phyloP scores from a whole-genome alignment of 2,888 invertebrate genomes.

The Eumerus sabulonum region DNA sequence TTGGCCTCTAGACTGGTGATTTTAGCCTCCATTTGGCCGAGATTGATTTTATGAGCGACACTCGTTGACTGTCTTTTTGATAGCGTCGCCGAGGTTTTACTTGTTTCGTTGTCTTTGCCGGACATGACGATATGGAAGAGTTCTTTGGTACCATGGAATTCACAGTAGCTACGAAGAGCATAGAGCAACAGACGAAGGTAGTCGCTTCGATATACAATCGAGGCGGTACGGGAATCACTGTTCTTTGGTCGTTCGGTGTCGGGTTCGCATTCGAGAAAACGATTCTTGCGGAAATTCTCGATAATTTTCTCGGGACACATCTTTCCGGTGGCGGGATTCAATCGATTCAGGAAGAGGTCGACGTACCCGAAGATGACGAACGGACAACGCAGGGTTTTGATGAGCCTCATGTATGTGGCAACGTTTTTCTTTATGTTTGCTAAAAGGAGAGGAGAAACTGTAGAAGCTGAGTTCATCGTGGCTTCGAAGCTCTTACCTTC shows the following conservation, averaged over 20 bases:
- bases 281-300: slow-evolving; percentile 73
- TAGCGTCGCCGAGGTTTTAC: slow-evolving; percentile 59
- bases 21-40: slow-evolving; percentile 70
- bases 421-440: slow-evolving; percentile 67
- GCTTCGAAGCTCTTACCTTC: slow-evolving; percentile 70
- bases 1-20: slow-evolving; percentile 66
- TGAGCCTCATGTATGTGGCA: slow-evolving; percentile 72
- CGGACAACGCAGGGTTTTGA: slow-evolving; percentile 72
- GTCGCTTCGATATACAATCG: slow-evolving; percentile 71
- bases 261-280: slow-evolving; percentile 74
- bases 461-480: too few relatives aligned
- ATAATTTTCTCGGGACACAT: slow-evolving; percentile 74
- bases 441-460: slow-evolving; percentile 3
- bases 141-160: slow-evolving; percentile 72
- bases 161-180: slow-evolving; percentile 74
- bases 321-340: slow-evolving; percentile 51
- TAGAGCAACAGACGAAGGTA: slow-evolving; percentile 73
- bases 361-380: slow-evolving; percentile 75
- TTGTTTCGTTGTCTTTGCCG: neutral
- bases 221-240: slow-evolving; percentile 1
- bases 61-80: slow-evolving; percentile 24
- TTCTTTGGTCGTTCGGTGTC: slow-evolving; percentile 61
- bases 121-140: slow-evolving; percentile 67
- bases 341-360: slow-evolving; percentile 72
- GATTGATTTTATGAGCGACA: slow-evolving; percentile 50